Evolutionary conservation across 1,140 invertebrate species (phyloP), one percentile per base, ranked within the genome.

Genomic region (Drosophila dunni): DNA sequence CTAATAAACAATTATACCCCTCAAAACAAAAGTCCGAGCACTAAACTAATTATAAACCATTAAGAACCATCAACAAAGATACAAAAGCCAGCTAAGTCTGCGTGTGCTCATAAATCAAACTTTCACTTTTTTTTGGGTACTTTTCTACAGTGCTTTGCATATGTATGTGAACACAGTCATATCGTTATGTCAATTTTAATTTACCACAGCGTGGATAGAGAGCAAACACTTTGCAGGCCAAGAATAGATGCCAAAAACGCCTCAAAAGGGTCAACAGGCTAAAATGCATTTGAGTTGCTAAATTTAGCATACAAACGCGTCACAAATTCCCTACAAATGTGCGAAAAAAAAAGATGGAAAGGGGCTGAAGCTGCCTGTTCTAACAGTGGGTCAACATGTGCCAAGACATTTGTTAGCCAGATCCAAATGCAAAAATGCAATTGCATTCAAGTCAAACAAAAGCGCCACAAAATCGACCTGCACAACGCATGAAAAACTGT

Each of bases 81-180:
- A 63, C 65, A 65, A 78, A 75, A 75, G 46, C 42, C 64, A 24
- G 46, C 42, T 38, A 53, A 20, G 61, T 24, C 75, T 67, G 71
- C 75, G 53, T 67, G 64, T 56, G 75, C 36, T 34, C 82, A 82
- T 86, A 86, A 86, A 88, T 86, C 82, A 85, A 82, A 88, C 82
- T 88, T 88, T 86, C 83, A 86, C 75, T 85, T 86, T 71, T 71
- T 63, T 51, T 62, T 13, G 15, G 3, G 5, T 6, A 8, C 13
- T 17, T 20, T 46, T 15, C 11, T 42, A 13, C 44, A 40, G 8
- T 38, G 44, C 60, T 11, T 9, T 50, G 60, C 54, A 65, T 45
- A 45, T n/a, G 13, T n/a, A 42, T 29, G 3, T 29, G 24, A 3
- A 3, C 24, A 29, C 24, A 29, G 24, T 3, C 40, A 66, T 54